Evolutionary conservation across 1,140 invertebrate genomes (phyloP).

Genomic region (Bombyx mandarina): DNA sequence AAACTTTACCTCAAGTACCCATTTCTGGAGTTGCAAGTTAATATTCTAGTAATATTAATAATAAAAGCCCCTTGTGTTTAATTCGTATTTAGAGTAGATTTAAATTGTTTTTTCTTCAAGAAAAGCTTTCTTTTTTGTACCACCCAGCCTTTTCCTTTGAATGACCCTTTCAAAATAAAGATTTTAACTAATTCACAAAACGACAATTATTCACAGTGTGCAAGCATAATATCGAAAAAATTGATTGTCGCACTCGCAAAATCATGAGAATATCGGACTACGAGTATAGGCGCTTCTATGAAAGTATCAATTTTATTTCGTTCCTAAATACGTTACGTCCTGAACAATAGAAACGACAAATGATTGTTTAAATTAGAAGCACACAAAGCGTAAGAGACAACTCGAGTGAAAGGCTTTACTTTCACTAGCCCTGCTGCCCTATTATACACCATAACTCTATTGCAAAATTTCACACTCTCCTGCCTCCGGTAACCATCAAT

Average conservation of each 20-base stretch:
- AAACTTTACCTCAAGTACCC: slow-evolving; percentile 21
- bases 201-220: no score
- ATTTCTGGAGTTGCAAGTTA: slow-evolving; percentile 17
- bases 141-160: no score
- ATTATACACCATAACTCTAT: slow-evolving; percentile 33
- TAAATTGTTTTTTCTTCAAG: no score
- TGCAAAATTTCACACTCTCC: slow-evolving; percentile 55
- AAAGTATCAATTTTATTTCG: no score
- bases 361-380: slow-evolving; percentile 47
- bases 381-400: slow-evolving; percentile 20
- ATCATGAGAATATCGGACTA: no score
- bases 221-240: no score
- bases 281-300: no score
- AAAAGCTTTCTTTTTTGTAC: no score
- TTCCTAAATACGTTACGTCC: no score
- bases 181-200: no score
- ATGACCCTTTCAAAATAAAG: no score
- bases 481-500: slow-evolving; percentile 37
- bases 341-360: slow-evolving; percentile 23
- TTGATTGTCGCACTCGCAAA: no score
- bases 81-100: slow-evolving; percentile 1
- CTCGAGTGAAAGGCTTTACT: slow-evolving; percentile 54
- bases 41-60: slow-evolving; percentile 23
- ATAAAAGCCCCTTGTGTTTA: slow-evolving; percentile 13
- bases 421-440: slow-evolving; percentile 62